phyloP scores from a whole-genome alignment of 2,888 invertebrate species.

The Agrilus cyanescens region DNA sequence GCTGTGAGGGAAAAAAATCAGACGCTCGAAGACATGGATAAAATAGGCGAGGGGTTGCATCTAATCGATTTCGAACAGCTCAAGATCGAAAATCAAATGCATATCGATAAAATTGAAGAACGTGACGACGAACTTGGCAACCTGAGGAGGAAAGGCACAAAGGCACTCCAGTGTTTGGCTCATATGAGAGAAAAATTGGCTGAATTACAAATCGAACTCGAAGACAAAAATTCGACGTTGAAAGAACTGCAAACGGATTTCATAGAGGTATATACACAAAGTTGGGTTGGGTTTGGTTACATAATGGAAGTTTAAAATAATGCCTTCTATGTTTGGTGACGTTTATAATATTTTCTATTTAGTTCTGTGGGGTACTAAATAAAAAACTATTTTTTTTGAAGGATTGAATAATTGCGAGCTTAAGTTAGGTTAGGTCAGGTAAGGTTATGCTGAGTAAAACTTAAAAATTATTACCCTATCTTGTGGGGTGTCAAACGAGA shows the following conservation, averaged over 20 bases:
- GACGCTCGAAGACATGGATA: slow-evolving; percentile 30
- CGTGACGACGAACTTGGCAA: slow-evolving; percentile 40
- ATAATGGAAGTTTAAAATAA: no score
- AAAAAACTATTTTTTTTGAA: no score
- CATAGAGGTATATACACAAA: slow-evolving; percentile 15
- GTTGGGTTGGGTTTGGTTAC: neutral
- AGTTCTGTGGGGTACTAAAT: no score
- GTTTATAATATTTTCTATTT: neutral
- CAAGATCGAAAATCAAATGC: slow-evolving; percentile 42
- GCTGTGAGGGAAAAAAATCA: slow-evolving; percentile 26
- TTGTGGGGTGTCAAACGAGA: no score
- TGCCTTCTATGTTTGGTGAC: no score
- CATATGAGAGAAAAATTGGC: slow-evolving; percentile 42
- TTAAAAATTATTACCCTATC: no score
- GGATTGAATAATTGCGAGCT: no score
- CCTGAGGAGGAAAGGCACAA: slow-evolving; percentile 37
- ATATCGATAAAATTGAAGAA: slow-evolving; percentile 44
- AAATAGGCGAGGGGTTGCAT: slow-evolving; percentile 39
- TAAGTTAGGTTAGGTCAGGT: neutral
- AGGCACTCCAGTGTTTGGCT: slow-evolving; percentile 38
- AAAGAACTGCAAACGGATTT: slow-evolving; percentile 16
- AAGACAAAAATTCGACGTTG: slow-evolving; percentile 17
- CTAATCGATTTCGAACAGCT: slow-evolving; percentile 44
- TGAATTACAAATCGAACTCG: slow-evolving; percentile 28
- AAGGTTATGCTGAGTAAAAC: no score